Evolutionary conservation across 1,140 invertebrate species (phyloP).

Genomic region (Dufourea novaeangliae): DNA sequence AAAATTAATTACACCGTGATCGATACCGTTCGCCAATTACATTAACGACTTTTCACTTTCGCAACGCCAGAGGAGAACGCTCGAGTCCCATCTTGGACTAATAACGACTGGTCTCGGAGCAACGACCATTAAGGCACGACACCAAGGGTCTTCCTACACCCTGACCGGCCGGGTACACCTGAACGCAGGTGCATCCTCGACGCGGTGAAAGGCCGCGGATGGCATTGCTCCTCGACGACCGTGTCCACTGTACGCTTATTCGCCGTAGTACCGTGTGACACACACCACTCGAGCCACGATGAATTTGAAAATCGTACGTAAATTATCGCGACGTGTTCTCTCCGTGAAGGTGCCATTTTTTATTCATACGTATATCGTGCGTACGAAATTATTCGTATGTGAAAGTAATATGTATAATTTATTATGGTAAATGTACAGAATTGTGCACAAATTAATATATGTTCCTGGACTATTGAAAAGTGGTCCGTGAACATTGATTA

Average conservation of each 20-base stretch:
- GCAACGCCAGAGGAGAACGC: background rate
- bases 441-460: too few relatives aligned
- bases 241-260: conserved; percentile 24
- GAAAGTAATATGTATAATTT: too few relatives aligned
- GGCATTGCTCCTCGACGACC: conserved; percentile 26
- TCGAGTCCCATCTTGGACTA: background rate
- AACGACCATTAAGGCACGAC: conserved; percentile 28
- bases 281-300: background rate
- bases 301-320: conserved; percentile 25
- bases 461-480: too few relatives aligned
- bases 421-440: too few relatives aligned
- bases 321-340: conserved; percentile 24
- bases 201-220: conserved; percentile 48
- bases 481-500: too few relatives aligned
- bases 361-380: too few relatives aligned
- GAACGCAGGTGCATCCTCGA: conserved; percentile 38
- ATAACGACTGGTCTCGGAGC: conserved; percentile 26
- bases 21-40: conserved; percentile 2
- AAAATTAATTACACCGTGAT: background rate
- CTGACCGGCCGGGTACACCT: conserved; percentile 27
- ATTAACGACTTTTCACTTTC: background rate
- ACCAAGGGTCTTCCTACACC: conserved; percentile 24
- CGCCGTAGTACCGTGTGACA: conserved; percentile 5
- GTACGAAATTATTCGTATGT: too few relatives aligned
- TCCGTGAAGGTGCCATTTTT: background rate